phyloP scores from a whole-genome alignment of 1,140 invertebrate species.

The Cyrtorhinus lividipennis region DNA sequence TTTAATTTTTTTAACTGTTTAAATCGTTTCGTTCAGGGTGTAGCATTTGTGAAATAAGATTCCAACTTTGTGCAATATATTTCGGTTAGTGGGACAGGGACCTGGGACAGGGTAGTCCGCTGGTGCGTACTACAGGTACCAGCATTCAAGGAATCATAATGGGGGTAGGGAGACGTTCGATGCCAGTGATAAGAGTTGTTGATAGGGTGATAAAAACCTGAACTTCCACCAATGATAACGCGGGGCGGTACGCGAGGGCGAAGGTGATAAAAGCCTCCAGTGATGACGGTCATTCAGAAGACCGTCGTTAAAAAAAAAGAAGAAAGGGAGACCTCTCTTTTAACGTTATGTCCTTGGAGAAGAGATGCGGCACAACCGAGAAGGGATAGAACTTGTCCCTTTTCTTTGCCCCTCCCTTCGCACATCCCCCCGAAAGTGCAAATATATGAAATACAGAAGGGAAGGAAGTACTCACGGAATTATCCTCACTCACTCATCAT shows the following conservation, averaged over 20 bases:
- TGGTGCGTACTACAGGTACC: too few species aligned
- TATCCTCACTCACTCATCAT: neutral
- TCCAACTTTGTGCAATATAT: too few species aligned
- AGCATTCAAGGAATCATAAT: too few species aligned
- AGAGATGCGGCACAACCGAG: too few species aligned
- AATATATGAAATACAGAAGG: slow-evolving; percentile 9
- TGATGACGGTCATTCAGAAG: slow-evolving; percentile 1
- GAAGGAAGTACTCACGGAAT: slow-evolving; percentile 6
- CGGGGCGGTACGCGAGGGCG: neutral
- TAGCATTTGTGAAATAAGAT: too few species aligned
- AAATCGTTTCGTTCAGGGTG: too few species aligned
- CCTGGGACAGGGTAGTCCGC: too few species aligned
- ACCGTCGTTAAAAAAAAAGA: neutral
- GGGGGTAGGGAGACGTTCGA: too few species aligned
- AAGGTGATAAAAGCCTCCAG: neutral
- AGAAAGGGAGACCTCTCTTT: neutral
- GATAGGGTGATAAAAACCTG: neutral
- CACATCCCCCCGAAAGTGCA: neutral
- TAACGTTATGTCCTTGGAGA: too few species aligned
- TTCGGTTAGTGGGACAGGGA: too few species aligned
- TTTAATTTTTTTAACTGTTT: too few species aligned
- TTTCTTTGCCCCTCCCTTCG: neutral
- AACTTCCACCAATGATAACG: neutral
- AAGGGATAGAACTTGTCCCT: neutral
- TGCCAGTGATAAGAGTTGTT: too few species aligned